phyloP scores from a whole-genome alignment of 1,140 invertebrate genomes.

The Diabrotica undecimpunctata region DNA sequence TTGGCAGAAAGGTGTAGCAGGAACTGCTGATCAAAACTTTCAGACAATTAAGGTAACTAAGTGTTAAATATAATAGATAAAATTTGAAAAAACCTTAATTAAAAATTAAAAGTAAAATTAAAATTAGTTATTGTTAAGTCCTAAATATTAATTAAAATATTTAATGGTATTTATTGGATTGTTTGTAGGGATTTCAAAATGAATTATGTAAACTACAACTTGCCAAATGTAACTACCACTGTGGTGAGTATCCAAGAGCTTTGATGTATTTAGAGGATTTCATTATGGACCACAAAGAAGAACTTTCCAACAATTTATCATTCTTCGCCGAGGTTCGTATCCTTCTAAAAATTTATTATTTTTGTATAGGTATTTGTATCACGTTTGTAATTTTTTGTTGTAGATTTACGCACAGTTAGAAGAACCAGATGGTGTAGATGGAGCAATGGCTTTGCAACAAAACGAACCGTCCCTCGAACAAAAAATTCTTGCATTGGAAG shows the following conservation, averaged over 20 bases:
- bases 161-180: not conserved
- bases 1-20: slow-evolving; percentile 34
- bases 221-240: slow-evolving; percentile 66
- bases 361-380: not conserved
- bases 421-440: slow-evolving; percentile 73
- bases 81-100: too few relatives aligned
- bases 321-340: slow-evolving; percentile 56
- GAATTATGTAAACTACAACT: slow-evolving; percentile 64
- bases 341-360: not conserved
- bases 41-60: slow-evolving; percentile 34
- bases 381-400: slow-evolving; percentile 1
- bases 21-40: slow-evolving; percentile 35
- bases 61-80: too few relatives aligned
- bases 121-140: too few relatives aligned
- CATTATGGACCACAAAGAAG: slow-evolving; percentile 56
- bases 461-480: slow-evolving; percentile 66
- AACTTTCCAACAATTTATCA: slow-evolving; percentile 58
- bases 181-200: slow-evolving; percentile 52
- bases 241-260: slow-evolving; percentile 68
- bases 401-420: slow-evolving; percentile 70
- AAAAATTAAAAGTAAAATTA: too few relatives aligned
- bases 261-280: slow-evolving; percentile 72
- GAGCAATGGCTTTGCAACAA: slow-evolving; percentile 60
- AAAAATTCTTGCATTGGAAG: slow-evolving; percentile 67
- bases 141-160: too few relatives aligned